phyloP scores from a whole-genome alignment of 1,140 invertebrate species.

The Pseudomyrmex pallidus region DNA sequence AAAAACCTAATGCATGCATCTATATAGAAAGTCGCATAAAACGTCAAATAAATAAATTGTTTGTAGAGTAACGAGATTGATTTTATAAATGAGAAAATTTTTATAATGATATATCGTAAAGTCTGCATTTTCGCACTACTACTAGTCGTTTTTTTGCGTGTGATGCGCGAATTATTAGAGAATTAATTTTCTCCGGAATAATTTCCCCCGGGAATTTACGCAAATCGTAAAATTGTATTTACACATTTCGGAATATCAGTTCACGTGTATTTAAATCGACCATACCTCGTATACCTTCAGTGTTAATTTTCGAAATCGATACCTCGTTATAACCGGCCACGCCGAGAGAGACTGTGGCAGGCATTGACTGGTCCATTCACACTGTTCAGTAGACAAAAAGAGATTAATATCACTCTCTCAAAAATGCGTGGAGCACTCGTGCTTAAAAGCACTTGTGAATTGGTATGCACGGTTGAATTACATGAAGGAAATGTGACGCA shows the following conservation, averaged over 20 bases:
- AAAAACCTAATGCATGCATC: background rate
- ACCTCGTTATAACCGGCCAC: background rate
- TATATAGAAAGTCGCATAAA: background rate
- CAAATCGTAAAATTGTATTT: background rate
- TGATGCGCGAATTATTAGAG: background rate
- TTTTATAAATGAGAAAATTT: background rate
- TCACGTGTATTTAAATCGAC: background rate
- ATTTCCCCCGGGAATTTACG: background rate
- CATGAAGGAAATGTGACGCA: constrained; percentile 66
- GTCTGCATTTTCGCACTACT: too few relatives aligned
- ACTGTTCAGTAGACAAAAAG: constrained; percentile 44
- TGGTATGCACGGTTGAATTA: constrained; percentile 67
- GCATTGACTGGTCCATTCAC: constrained; percentile 45
- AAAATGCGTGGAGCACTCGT: constrained; percentile 64
- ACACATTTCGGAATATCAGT: background rate
- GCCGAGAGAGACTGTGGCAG: background rate
- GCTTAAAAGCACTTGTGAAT: constrained; percentile 69
- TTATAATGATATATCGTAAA: too few relatives aligned
- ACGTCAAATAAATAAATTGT: background rate
- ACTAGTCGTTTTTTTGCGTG: too few relatives aligned
- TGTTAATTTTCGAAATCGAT: constrained; percentile 40
- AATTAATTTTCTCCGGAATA: background rate
- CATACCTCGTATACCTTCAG: background rate
- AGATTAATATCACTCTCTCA: constrained; percentile 49
- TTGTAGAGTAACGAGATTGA: background rate